phyloP scores from a whole-genome alignment of 2,888 invertebrate genomes.

The Andricus curvator region DNA sequence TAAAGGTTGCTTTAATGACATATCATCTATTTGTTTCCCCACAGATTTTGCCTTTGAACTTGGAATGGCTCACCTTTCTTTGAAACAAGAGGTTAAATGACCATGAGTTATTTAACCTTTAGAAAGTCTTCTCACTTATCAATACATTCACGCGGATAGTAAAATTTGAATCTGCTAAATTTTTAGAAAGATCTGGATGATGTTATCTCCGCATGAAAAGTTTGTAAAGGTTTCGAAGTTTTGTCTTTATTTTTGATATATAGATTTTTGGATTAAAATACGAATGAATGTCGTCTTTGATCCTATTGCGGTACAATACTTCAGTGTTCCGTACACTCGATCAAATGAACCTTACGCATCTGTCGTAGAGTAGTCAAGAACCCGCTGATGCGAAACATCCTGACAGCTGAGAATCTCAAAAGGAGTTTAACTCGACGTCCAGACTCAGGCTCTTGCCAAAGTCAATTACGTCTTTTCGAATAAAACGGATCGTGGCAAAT shows the following conservation, averaged over 20 bases:
- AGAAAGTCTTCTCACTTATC: too few species aligned
- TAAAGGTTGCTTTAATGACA: slow-evolving; percentile 15
- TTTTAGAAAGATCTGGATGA: too few species aligned
- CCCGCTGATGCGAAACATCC: slow-evolving; percentile 24
- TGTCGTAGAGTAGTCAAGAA: slow-evolving; percentile 12
- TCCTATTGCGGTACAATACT: neutral
- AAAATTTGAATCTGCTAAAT: too few species aligned
- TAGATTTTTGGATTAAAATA: slow-evolving; percentile 3
- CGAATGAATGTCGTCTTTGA: slow-evolving; percentile 14
- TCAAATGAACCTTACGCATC: slow-evolving; percentile 33
- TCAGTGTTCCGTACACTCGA: slow-evolving; percentile 17
- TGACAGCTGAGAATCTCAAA: slow-evolving; percentile 40
- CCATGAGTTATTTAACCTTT: too few species aligned
- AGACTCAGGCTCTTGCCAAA: slow-evolving; percentile 38
- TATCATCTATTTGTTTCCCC: slow-evolving; percentile 33
- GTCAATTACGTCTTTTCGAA: slow-evolving; percentile 32
- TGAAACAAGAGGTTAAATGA: neutral
- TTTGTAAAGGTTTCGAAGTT: neutral
- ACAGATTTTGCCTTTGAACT: slow-evolving; percentile 33
- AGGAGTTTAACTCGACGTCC: slow-evolving; percentile 39
- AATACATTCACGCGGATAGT: too few species aligned
- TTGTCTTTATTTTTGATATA: neutral
- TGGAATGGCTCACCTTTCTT: slow-evolving; percentile 15
- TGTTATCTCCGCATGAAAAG: neutral
- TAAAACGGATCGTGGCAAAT: slow-evolving; percentile 26